phyloP scores from a whole-genome alignment of 2,797 vertebrate species.

The Melanogrammus aeglefinus region DNA sequence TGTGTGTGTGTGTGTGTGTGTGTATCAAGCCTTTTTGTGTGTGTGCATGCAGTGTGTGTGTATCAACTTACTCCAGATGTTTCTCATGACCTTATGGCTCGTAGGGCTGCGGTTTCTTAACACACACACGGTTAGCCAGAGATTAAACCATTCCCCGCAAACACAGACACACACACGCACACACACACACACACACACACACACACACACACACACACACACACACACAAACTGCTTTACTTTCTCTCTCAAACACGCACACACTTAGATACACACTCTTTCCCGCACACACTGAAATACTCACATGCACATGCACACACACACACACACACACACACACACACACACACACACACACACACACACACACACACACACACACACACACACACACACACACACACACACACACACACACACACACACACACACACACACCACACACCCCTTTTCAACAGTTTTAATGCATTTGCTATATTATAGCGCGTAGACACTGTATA shows the following conservation, averaged over 20 bases:
- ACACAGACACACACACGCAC: background rate
- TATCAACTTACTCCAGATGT: conserved; percentile 1
- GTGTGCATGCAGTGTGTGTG: background rate
- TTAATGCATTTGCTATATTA: background rate
- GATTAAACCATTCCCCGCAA: background rate
- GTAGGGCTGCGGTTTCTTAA: conserved; percentile 26
- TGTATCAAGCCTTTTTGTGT: background rate
- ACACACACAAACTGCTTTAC: background rate
- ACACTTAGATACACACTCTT: background rate
- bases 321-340: background rate
- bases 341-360: background rate
- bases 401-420: background rate
- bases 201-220: background rate
- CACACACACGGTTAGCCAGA: conserved; percentile 15
- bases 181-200: background rate
- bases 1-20: background rate
- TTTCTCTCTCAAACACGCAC: background rate
- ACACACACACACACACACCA: background rate
- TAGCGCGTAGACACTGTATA: background rate
- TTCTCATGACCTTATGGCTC: conserved; percentile 73
- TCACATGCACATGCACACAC: too few relatives aligned
- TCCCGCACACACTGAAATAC: background rate
- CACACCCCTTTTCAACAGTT: background rate
- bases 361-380: background rate
- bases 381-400: background rate